Evolutionary conservation across 2,797 vertebrate genomes (phyloP).

Genomic region (Chelmon rostratus): DNA sequence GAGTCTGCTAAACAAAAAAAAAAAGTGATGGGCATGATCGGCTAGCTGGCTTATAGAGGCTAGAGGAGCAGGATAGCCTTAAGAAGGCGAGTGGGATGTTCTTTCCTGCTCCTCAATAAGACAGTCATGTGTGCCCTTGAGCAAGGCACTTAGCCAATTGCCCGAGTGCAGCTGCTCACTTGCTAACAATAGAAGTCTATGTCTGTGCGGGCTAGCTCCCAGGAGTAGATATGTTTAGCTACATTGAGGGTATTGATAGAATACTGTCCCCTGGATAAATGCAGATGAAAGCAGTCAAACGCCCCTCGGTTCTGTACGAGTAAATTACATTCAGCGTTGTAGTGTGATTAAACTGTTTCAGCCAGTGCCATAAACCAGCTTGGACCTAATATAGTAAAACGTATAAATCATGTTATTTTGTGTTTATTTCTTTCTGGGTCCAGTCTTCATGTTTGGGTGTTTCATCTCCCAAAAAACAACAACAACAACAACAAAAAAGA

Average conservation of each 20-base stretch:
- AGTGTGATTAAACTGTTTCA: conserved; percentile 30
- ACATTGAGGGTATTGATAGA: conserved; percentile 27
- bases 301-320: conserved; percentile 15
- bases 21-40: conserved; percentile 61
- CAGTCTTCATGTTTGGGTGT: conserved; percentile 8
- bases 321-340: conserved; percentile 2
- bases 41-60: conserved; percentile 71
- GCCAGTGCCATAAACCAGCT: conserved; percentile 25
- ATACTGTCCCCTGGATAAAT: conserved; percentile 31
- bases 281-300: conserved; percentile 13
- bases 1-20: conserved; percentile 6
- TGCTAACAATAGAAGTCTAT: conserved; percentile 51
- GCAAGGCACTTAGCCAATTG: conserved; percentile 66
- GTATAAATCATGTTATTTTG: not conserved
- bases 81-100: conserved; percentile 77
- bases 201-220: conserved; percentile 43
- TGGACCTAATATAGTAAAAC: conserved; percentile 18
- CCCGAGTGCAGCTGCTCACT: conserved; percentile 72
- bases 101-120: conserved; percentile 77
- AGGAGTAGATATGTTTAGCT: conserved; percentile 42
- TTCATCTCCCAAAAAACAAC: conserved; percentile 15
- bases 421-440: conserved; percentile 20
- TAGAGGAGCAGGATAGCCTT: conserved; percentile 80
- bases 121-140: conserved; percentile 74
- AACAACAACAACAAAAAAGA: conserved; percentile 1